phyloP scores from a whole-genome alignment of 2,113 vertebrate species.

The Heterotis niloticus region DNA sequence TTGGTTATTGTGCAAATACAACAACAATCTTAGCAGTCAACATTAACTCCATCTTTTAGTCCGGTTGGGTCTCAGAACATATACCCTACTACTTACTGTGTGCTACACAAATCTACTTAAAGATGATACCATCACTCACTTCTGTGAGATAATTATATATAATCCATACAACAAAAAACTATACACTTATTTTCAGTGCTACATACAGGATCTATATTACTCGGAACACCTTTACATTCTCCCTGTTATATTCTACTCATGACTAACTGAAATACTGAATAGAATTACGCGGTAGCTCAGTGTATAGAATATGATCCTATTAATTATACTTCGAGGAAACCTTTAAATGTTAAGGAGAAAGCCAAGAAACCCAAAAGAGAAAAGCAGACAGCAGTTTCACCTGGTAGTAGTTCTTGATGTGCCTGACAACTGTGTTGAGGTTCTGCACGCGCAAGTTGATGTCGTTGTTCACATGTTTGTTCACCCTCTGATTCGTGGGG shows the following conservation, averaged over 20 bases:
- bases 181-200: too few species aligned
- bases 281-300: too few species aligned
- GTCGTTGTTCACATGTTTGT: constrained; percentile 78
- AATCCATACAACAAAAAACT: too few species aligned
- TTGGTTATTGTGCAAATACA: neutral
- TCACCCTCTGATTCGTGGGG: constrained; percentile 75
- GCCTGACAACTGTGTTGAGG: constrained; percentile 73
- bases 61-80: too few species aligned
- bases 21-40: neutral
- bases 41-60: constrained; percentile 5
- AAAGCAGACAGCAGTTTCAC: constrained; percentile 47
- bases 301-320: too few species aligned
- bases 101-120: neutral
- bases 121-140: too few species aligned
- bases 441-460: constrained; percentile 79
- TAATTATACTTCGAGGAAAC: too few species aligned
- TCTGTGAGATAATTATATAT: too few species aligned
- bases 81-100: neutral
- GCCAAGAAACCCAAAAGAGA: neutral
- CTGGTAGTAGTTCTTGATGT: constrained; percentile 85
- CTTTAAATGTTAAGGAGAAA: too few species aligned
- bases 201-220: too few species aligned
- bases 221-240: neutral
- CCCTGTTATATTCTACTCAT: too few species aligned
- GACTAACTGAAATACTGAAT: too few species aligned